Conservation (phyloP, 30 jellyfish, hydroid and myxozoan genomes). For the Haliclystus octoradiatus region DNA sequence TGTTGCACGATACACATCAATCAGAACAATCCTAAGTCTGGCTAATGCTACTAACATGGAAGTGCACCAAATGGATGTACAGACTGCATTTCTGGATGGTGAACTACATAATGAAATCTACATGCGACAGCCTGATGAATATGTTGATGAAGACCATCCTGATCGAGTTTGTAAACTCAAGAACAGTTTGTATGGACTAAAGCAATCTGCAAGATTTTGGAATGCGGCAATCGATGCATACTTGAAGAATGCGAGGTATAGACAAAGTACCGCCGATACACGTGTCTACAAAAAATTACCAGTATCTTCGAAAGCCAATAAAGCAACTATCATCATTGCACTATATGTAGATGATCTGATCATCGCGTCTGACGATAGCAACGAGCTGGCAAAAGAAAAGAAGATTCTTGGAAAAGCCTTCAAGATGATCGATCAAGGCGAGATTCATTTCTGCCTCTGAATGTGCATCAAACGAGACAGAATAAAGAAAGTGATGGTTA, state of each 20-base stretch:
- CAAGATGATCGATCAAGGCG: conserved; percentile 32
- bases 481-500: neutral
- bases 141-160: conserved; percentile 28
- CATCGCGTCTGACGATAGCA: too few relatives aligned
- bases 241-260: conserved; percentile 15
- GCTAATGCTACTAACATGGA: conserved; percentile 6
- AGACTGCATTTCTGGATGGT: conserved; percentile 33
- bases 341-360: conserved; percentile 25
- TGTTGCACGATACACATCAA: conserved; percentile 10
- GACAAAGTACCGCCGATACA: conserved; percentile 15
- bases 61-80: conserved; percentile 31
- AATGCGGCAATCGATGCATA: conserved; percentile 26
- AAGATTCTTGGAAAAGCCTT: neutral
- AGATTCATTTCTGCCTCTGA: conserved; percentile 20
- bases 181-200: conserved; percentile 46
- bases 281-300: conserved; percentile 14
- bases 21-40: conserved; percentile 10
- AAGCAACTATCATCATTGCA: conserved; percentile 7
- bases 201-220: conserved; percentile 61
- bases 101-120: conserved; percentile 35
- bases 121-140: conserved; percentile 61
- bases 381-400: conserved; percentile 10
- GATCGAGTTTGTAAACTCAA: conserved; percentile 27
- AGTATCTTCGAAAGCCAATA: conserved; percentile 5
- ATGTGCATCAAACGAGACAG: conserved; percentile 26